phyloP scores from a whole-genome alignment of 2,797 vertebrate species.

The Vipera ursinii region DNA sequence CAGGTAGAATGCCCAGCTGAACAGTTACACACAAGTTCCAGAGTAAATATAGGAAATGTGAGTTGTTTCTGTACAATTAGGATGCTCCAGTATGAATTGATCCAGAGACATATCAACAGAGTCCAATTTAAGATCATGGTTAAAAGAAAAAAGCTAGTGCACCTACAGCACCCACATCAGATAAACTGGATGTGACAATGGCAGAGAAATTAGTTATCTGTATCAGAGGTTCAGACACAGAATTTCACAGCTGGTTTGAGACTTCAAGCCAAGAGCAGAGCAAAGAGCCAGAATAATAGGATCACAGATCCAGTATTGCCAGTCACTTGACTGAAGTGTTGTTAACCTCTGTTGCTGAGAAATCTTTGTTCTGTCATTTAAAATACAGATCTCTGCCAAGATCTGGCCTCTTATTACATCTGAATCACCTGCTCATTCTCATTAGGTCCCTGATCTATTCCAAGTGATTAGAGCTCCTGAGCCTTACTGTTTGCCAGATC shows the following conservation, averaged over 20 bases:
- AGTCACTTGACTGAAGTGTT: neutral
- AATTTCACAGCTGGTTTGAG: neutral
- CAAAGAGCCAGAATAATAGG: neutral
- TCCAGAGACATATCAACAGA: neutral
- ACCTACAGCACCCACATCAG: neutral
- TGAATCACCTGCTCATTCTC: neutral
- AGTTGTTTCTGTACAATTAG: neutral
- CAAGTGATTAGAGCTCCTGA: neutral
- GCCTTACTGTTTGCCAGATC: neutral
- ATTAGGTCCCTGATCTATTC: neutral
- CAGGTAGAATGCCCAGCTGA: neutral
- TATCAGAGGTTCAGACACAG: neutral
- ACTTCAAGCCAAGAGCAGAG: neutral
- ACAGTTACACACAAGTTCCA: neutral
- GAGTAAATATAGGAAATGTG: neutral
- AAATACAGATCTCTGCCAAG: neutral
- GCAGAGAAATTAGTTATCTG: neutral
- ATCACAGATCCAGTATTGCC: neutral
- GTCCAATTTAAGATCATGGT: neutral
- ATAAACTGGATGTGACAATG: neutral
- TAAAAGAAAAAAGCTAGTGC: neutral
- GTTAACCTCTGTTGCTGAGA: neutral
- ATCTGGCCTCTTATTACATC: neutral
- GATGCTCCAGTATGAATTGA: neutral
- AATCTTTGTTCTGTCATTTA: neutral